Evolutionary conservation across 2,888 invertebrate species (phyloP), one percentile per base, ranked within the genome.

Genomic region (Apotomis betuletana): DNA sequence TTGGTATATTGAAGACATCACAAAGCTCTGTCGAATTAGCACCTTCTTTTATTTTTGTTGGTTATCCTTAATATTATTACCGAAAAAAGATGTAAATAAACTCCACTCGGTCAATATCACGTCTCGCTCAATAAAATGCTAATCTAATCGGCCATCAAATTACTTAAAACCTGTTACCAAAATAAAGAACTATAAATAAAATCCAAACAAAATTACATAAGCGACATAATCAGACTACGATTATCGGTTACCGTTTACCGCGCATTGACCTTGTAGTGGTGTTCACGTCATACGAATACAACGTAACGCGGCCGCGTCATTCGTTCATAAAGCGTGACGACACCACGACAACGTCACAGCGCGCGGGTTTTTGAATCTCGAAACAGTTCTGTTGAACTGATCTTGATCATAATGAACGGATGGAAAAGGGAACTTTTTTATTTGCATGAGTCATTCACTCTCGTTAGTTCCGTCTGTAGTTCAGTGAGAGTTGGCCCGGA

Each of bases 201-300:
- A 36, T 41, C 27, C 41, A 63, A 67, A 77, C 69, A 69, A 75
- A 41, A 41, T 79, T 77, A 77, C 84, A 82, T 85, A 88, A 89
- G 72, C 71, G 74, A 76, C 83, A 84, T 83, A 84, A 85, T 87
- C 82, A 74, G 77, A 80, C 77, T 82, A 81, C 83, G 81, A 82
- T 65, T 83, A 74, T 67, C 62, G 67, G 65, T 27, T 44, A 70
- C 70, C 70, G 65, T 67, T 70, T 44, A 58, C 73, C 62, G 59
- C 44, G 38, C 59, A 75, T 77, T 80, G 72, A 63, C 61, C 77
- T 74, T 74, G 73, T 61, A 68, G 70, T 69, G 74, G 54, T 68
- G 75, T 68, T 64, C 68, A 75, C 81, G 81, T 80, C 78, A 79
- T 71, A 44, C 49, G 51, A 77, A 79, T 71, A 44, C 49, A 52